Evolutionary conservation across 2,797 vertebrate species (phyloP).

Genomic region (Falco berigora): DNA sequence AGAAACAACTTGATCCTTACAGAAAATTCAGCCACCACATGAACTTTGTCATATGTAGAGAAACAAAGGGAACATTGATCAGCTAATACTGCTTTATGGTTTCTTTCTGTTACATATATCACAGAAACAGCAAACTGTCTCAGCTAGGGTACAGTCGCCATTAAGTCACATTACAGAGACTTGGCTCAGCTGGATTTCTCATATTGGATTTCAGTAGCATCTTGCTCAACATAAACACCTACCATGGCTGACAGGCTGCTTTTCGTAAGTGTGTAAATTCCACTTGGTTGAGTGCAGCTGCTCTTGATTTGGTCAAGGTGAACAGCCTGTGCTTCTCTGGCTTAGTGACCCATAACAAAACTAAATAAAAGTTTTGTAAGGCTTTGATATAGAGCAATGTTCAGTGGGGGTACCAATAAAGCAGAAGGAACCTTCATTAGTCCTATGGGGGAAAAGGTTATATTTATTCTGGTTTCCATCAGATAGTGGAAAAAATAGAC

Average conservation of each 20-base stretch:
- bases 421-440: not conserved
- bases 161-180: not conserved
- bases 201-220: not conserved
- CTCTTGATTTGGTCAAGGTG: not conserved
- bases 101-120: not conserved
- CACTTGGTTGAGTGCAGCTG: not conserved
- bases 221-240: not conserved
- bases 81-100: not conserved
- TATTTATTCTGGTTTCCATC: constrained; percentile 10
- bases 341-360: not conserved
- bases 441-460: not conserved
- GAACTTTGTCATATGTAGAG: not conserved
- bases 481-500: not conserved
- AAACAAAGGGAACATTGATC: not conserved
- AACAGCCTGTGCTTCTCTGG: not conserved
- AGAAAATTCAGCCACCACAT: not conserved
- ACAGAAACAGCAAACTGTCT: not conserved
- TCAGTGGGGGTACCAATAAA: not conserved
- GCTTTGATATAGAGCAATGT: not conserved
- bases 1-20: not conserved
- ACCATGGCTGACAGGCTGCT: not conserved
- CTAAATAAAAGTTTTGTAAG: not conserved
- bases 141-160: not conserved
- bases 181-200: not conserved
- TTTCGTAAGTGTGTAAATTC: not conserved